These are phyloP conservation scores for Pristis pectinata DNA, from an alignment of 2,797 vertebrate species.

Conservation along the genomic window DNA sequence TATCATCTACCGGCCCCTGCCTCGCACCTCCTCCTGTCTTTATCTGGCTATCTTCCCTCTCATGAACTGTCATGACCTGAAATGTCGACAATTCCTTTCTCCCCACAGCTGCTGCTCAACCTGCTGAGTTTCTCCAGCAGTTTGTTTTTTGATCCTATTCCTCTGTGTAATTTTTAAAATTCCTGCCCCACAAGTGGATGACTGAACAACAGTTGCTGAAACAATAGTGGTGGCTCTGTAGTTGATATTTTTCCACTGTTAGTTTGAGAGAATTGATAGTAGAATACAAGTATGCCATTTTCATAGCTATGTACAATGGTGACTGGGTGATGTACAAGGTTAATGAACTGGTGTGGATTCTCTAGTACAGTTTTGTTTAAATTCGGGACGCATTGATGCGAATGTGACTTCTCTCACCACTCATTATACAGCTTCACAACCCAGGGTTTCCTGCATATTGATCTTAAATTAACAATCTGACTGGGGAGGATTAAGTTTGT, in stretches of 20 bases:
- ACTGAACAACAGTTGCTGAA: background rate
- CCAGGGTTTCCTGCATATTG: background rate
- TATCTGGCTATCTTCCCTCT: too few relatives aligned
- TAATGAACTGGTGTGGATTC: too few relatives aligned
- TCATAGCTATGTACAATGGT: background rate
- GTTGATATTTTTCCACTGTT: background rate
- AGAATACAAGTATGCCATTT: background rate
- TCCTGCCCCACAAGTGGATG: background rate
- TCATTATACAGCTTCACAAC: background rate
- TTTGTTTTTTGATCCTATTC: too few relatives aligned
- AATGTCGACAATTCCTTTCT: too few relatives aligned
- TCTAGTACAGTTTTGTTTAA: background rate
- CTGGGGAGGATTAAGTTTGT: background rate
- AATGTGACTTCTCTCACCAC: too few relatives aligned
- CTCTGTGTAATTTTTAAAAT: background rate
- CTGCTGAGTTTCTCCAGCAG: too few relatives aligned
- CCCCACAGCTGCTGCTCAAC: too few relatives aligned
- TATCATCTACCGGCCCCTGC: too few relatives aligned
- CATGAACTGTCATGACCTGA: too few relatives aligned
- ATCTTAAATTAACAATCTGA: background rate
- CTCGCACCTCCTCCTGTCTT: too few relatives aligned
- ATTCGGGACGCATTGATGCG: background rate
- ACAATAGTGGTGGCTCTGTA: background rate
- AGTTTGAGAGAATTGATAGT: background rate
- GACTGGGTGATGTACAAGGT: background rate